Percentiles rank a stretch among this genome's conserved stretches.
Evolutionary conservation across 2,113 vertebrate species (phyloP).

Genomic region (Indicator maculatus): DNA sequence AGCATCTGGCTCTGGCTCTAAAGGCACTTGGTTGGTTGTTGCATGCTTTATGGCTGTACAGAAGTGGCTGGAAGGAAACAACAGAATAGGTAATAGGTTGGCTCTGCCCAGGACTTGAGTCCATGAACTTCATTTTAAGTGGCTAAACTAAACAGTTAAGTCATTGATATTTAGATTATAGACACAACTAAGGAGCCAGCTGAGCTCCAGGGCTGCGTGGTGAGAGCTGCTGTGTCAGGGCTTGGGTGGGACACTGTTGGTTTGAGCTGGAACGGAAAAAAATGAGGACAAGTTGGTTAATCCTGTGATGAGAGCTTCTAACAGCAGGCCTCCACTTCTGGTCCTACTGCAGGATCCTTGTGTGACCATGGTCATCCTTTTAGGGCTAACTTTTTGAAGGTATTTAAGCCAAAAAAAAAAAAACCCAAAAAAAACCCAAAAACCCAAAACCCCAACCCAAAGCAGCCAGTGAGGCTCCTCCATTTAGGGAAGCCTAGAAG

Average conservation of each 20-base stretch:
- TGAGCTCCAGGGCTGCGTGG: background rate
- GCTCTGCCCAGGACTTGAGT: conserved; percentile 21
- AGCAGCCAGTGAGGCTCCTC: too few relatives aligned
- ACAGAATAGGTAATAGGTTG: background rate
- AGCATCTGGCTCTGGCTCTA: conserved; percentile 37
- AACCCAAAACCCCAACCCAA: too few relatives aligned
- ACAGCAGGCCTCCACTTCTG: background rate
- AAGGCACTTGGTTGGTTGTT: background rate
- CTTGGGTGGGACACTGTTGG: background rate
- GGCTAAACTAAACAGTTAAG: conserved; percentile 14
- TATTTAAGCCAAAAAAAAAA: background rate
- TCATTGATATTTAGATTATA: conserved; percentile 40
- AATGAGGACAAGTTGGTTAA: background rate
- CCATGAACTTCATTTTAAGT: conserved; percentile 8
- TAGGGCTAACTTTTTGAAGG: background rate
- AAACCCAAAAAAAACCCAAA: background rate
- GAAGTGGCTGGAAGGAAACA: conserved; percentile 10
- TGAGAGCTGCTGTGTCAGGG: conserved; percentile 5
- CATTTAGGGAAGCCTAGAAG: background rate
- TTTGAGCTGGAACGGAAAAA: conserved; percentile 20
- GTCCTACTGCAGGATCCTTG: background rate
- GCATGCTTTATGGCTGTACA: conserved; percentile 38
- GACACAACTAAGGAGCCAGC: background rate
- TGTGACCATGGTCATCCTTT: background rate
- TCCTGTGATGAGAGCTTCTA: background rate